Percentiles rank a stretch among this genome's conserved stretches.
These are phyloP conservation scores for Antheraea pernyi DNA, from an alignment of 1,140 invertebrate genomes.

Conservation along the genomic window DNA sequence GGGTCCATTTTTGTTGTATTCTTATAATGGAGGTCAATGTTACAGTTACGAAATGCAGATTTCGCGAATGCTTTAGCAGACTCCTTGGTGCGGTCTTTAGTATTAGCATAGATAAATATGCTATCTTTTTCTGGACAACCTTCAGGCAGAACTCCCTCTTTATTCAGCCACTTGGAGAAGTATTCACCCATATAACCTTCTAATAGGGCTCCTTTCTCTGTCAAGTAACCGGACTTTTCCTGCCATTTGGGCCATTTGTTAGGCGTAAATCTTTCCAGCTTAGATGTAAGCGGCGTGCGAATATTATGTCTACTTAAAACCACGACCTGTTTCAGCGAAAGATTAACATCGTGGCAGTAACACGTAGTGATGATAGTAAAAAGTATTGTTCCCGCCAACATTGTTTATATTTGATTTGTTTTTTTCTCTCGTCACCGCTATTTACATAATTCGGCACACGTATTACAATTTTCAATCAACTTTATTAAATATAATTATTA, in stretches of 20 bases:
- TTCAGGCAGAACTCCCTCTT: conserved; percentile 35
- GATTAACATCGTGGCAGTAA: not conserved
- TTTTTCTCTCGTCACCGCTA: not conserved
- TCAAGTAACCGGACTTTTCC: conserved; percentile 5
- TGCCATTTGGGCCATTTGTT: conserved; percentile 19
- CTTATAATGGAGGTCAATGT: conserved; percentile 37
- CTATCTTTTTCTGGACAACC: conserved; percentile 38
- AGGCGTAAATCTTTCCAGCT: conserved; percentile 8
- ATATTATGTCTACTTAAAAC: conserved; percentile 63
- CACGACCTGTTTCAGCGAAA: conserved; percentile 53
- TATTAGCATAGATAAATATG: conserved; percentile 54
- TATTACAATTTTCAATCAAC: not conserved
- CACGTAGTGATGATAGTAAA: not conserved
- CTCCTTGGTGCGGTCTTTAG: conserved; percentile 45
- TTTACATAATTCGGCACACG: not conserved
- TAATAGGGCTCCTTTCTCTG: conserved; percentile 14
- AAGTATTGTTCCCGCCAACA: not conserved
- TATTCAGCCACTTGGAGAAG: conserved; percentile 17
- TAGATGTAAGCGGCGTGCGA: conserved; percentile 44
- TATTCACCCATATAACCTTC: conserved; percentile 21
- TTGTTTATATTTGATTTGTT: not conserved
- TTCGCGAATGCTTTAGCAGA: conserved; percentile 52
- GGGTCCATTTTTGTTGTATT: conserved; percentile 47
- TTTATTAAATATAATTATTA: not conserved
- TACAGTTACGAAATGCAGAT: conserved; percentile 49